Conservation (phyloP, 2,888 invertebrate genomes). For the Ferdinandea cuprea region DNA sequence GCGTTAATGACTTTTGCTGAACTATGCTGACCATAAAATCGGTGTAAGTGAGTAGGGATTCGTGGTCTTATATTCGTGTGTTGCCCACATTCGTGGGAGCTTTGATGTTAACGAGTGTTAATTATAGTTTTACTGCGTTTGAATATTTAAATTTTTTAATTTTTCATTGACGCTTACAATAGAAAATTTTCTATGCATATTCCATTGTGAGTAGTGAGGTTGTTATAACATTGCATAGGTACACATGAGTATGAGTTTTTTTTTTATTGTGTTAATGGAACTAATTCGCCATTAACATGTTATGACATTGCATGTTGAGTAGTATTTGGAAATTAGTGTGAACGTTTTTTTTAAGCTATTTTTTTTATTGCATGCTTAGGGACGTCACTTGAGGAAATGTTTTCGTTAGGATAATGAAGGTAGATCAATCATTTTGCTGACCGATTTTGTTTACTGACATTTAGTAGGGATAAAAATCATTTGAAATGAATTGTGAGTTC, state of each 20-base stretch:
- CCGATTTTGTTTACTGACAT: too few species aligned
- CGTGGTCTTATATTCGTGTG: neutral
- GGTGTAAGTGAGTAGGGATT: neutral
- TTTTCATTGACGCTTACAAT: neutral
- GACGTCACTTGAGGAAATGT: too few species aligned
- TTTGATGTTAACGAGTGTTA: constrained; percentile 1
- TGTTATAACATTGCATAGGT: neutral
- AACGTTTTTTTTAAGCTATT: too few species aligned
- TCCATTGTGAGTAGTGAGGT: neutral
- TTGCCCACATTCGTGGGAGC: neutral
- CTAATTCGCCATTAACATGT: neutral
- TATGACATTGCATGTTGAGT: too few species aligned
- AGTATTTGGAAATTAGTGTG: too few species aligned
- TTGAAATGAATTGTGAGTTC: too few species aligned
- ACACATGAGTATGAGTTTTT: neutral
- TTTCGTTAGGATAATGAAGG: too few species aligned
- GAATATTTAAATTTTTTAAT: neutral
- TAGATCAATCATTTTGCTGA: too few species aligned
- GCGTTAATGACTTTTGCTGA: too few species aligned
- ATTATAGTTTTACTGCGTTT: neutral
- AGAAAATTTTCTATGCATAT: neutral
- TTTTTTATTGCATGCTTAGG: too few species aligned
- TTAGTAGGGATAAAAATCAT: too few species aligned
- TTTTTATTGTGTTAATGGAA: too few species aligned
- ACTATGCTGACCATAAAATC: neutral